A percentile compares a stretch with the other conserved stretches of the same genome.
phyloP scores from a whole-genome alignment of 1,140 invertebrate genomes.

The Artemia franciscana region DNA sequence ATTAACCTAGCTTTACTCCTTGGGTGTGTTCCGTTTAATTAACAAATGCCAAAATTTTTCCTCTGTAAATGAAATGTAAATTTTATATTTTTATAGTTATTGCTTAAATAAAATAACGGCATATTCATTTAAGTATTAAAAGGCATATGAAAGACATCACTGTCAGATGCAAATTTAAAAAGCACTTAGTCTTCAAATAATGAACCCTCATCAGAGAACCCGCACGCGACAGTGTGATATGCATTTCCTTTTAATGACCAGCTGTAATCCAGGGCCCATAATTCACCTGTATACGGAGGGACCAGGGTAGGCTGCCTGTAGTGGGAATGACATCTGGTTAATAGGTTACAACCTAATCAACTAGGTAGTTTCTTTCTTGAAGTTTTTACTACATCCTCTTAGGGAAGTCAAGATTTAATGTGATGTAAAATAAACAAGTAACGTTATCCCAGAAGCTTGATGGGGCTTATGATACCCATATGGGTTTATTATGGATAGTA shows the following conservation, averaged over 20 bases:
- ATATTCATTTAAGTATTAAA: no score
- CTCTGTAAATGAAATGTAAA: no score
- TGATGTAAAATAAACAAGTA: not conserved
- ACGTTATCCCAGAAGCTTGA: no score
- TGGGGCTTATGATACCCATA: no score
- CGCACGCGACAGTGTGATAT: not conserved
- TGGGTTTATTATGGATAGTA: no score
- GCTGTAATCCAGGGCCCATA: not conserved
- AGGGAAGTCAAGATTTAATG: not conserved
- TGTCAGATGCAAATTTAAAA: no score
- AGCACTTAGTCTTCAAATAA: not conserved
- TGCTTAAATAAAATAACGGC: no score
- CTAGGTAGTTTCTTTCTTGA: not conserved
- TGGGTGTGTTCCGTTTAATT: no score
- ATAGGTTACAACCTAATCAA: not conserved
- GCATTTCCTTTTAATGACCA: not conserved
- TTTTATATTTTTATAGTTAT: no score
- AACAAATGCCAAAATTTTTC: no score
- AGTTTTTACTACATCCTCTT: not conserved
- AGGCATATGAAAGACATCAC: no score
- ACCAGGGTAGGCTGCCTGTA: not conserved
- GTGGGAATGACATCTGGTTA: not conserved
- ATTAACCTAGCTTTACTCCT: no score
- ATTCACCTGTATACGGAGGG: not conserved
- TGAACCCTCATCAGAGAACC: not conserved